These are phyloP conservation scores for Gnatocerus cornutus DNA, from an alignment of 2,888 invertebrate species.

Conservation along the genomic window DNA sequence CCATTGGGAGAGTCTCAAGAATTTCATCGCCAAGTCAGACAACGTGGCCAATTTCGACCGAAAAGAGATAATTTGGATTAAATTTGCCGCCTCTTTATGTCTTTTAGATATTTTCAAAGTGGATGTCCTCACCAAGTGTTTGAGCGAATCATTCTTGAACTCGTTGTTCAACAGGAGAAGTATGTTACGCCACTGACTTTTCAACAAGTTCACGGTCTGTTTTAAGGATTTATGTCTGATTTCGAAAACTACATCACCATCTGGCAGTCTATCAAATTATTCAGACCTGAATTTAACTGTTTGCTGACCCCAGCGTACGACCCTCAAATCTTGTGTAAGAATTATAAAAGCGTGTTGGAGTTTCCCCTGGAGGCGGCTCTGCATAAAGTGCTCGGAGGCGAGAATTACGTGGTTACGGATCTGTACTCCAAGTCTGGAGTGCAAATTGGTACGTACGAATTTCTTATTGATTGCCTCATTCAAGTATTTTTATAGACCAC, in stretches of 20 bases:
- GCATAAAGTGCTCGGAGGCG: constrained; percentile 75
- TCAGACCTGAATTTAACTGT: constrained; percentile 62
- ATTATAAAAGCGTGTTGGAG: constrained; percentile 66
- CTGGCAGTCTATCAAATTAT: constrained; percentile 71
- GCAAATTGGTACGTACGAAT: constrained; percentile 60
- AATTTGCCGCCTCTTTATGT: constrained; percentile 75
- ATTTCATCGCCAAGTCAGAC: constrained; percentile 53
- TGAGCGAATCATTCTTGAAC: constrained; percentile 72
- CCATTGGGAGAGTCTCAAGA: constrained; percentile 73
- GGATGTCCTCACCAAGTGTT: constrained; percentile 72
- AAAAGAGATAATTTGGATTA: constrained; percentile 65
- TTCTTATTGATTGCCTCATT: constrained; percentile 22
- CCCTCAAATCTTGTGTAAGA: constrained; percentile 67
- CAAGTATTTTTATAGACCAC: constrained; percentile 71
- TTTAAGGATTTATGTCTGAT: constrained; percentile 54
- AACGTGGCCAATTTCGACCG: constrained; percentile 50
- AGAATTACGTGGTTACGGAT: constrained; percentile 73
- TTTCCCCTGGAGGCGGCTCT: constrained; percentile 72
- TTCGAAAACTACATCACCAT: constrained; percentile 64
- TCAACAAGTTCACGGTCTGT: constrained; percentile 1
- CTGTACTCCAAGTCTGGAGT: constrained; percentile 71
- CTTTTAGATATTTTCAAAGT: constrained; percentile 76
- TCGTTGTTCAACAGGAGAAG: constrained; percentile 62
- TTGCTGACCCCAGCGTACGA: constrained; percentile 66
- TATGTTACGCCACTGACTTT: constrained; percentile 10